A percentile compares a stretch with the other conserved stretches of the same genome.
phyloP scores from a whole-genome alignment of 2,797 vertebrate genomes.

The Gymnothorax javanicus region DNA sequence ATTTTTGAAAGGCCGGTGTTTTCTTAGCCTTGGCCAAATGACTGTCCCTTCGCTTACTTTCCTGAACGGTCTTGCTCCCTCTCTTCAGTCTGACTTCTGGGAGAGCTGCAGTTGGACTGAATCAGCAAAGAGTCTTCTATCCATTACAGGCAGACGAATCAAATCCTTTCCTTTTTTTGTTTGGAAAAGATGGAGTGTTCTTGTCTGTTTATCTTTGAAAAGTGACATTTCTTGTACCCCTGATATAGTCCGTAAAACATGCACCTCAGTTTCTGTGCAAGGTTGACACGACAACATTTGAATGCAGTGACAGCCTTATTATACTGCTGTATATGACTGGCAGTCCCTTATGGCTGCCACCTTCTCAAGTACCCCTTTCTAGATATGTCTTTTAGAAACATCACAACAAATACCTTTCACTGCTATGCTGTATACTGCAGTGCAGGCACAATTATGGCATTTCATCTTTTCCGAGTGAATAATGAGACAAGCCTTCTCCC shows the following conservation, averaged over 20 bases:
- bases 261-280: slow-evolving; percentile 79
- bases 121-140: background rate
- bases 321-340: slow-evolving; percentile 81
- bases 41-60: background rate
- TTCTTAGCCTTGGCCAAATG: background rate
- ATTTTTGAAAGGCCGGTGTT: background rate
- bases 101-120: background rate
- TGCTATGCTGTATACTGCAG: background rate
- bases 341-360: slow-evolving; percentile 71
- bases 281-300: slow-evolving; percentile 81
- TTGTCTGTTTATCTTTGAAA: slow-evolving; percentile 20
- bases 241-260: slow-evolving; percentile 80
- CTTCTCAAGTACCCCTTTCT: slow-evolving; percentile 75
- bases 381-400: slow-evolving; percentile 76
- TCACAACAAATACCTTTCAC: slow-evolving; percentile 57
- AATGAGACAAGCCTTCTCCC: background rate
- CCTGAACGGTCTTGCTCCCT: background rate
- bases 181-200: background rate
- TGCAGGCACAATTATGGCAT: background rate
- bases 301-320: slow-evolving; percentile 87
- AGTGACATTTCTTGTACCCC: slow-evolving; percentile 31
- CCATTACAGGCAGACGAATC: slow-evolving; percentile 4
- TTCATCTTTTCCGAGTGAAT: background rate
- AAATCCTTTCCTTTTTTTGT: background rate
- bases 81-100: background rate